Evolutionary conservation across 2,888 invertebrate genomes (phyloP).

Genomic region (Auanema freiburgensis): DNA sequence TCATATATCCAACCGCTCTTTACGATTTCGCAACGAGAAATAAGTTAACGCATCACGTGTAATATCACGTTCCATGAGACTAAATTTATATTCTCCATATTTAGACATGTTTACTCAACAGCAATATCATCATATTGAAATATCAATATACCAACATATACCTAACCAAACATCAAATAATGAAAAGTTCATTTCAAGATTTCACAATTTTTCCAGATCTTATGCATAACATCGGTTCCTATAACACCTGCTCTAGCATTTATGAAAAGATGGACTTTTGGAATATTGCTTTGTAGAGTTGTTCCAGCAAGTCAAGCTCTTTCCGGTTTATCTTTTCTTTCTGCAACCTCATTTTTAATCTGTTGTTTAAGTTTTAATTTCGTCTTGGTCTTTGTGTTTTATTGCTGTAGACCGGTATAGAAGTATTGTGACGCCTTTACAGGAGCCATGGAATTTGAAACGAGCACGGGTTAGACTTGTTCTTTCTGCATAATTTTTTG

Average conservation of each 20-base stretch:
- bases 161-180: no score
- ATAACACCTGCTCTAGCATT: conserved; percentile 95
- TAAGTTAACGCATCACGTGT: no score
- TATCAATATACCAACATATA: no score
- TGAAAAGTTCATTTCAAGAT: no score
- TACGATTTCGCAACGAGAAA: no score
- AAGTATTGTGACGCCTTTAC: conserved; percentile 60
- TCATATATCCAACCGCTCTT: no score
- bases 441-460: conserved; percentile 58
- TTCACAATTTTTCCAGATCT: conserved; percentile 70
- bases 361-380: conserved; percentile 83
- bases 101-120: no score
- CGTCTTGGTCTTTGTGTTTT: conserved; percentile 92
- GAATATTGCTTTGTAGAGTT: conserved; percentile 84
- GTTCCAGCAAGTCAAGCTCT: conserved; percentile 86
- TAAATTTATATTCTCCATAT: no score
- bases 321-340: conserved; percentile 45
- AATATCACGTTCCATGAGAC: no score
- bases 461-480: conserved; percentile 41
- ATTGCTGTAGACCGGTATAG: conserved; percentile 92
- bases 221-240: conserved; percentile 90
- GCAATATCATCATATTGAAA: no score
- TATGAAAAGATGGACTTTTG: conserved; percentile 88
- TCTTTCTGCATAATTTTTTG: background rate
- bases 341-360: background rate